Evolutionary conservation across 2,888 invertebrate species (phyloP).

Genomic region (Lasius fuliginosus): DNA sequence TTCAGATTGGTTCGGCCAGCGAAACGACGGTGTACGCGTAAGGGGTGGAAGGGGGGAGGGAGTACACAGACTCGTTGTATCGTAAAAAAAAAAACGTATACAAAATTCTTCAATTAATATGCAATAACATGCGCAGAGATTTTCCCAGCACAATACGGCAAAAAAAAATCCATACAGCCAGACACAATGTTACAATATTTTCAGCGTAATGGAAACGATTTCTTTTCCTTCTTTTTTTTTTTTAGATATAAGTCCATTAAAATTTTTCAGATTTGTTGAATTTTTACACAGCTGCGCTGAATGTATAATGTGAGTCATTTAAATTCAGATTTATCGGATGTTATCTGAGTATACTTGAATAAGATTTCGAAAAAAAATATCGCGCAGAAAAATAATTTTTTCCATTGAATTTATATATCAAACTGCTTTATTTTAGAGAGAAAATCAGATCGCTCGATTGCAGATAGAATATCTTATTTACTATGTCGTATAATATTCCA

Average conservation of each 20-base stretch:
- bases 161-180: background rate
- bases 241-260: slow-evolving; percentile 16
- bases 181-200: slow-evolving; percentile 33
- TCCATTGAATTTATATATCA: background rate
- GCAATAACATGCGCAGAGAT: slow-evolving; percentile 42
- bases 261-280: slow-evolving; percentile 37
- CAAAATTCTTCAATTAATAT: slow-evolving; percentile 52
- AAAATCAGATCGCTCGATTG: background rate
- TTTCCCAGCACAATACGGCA: slow-evolving; percentile 22
- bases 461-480: slow-evolving; percentile 16
- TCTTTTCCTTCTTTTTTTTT: background rate
- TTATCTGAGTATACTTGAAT: slow-evolving; percentile 16
- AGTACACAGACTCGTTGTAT: background rate
- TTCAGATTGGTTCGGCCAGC: slow-evolving; percentile 72
- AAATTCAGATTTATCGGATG: slow-evolving; percentile 4
- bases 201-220: slow-evolving; percentile 23
- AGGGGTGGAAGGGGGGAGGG: background rate
- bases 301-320: slow-evolving; percentile 12
- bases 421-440: background rate
- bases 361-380: background rate
- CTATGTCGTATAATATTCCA: background rate
- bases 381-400: background rate
- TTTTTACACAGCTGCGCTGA: slow-evolving; percentile 1
- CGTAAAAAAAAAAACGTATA: slow-evolving; percentile 32
- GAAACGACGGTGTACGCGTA: slow-evolving; percentile 59